phyloP scores from a whole-genome alignment of 2,113 vertebrate species.

The Thalassarche chlororhynchos region DNA sequence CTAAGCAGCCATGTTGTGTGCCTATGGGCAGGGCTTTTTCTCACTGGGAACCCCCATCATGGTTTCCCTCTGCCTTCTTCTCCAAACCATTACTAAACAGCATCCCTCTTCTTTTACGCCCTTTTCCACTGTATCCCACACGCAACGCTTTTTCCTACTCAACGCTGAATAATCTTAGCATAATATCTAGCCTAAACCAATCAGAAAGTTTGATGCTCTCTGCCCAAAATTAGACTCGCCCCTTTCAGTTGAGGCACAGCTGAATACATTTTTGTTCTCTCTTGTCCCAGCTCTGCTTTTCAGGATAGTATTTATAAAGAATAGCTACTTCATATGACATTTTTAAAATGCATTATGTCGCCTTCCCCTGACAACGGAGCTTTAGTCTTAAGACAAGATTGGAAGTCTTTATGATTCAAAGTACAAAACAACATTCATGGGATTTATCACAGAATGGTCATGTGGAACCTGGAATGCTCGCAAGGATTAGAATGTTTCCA shows the following conservation, averaged over 20 bases:
- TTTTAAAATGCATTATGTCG: neutral
- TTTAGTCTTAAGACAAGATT: neutral
- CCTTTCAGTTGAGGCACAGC: neutral
- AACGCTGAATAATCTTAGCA: conserved; percentile 38
- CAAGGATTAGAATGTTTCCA: neutral
- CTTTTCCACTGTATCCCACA: neutral
- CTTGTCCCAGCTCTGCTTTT: neutral
- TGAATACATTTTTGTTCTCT: neutral
- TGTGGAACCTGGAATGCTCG: neutral
- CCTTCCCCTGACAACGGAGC: neutral
- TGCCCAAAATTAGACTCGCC: conserved; percentile 19
- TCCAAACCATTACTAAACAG: neutral
- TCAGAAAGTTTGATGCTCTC: conserved; percentile 18
- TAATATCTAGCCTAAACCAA: conserved; percentile 7
- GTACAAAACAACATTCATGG: neutral
- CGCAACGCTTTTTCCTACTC: neutral
- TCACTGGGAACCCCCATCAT: neutral
- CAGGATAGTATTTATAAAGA: neutral
- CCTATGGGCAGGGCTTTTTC: neutral
- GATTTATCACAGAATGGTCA: neutral
- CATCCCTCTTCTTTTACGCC: neutral
- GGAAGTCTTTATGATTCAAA: neutral
- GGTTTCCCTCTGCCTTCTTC: neutral
- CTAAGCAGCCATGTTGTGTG: neutral
- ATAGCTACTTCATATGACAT: neutral